Percentiles rank a stretch among this genome's conserved stretches.
phyloP scores from a whole-genome alignment of 2,113 vertebrate species.

The Myrmecophaga tridactyla region DNA sequence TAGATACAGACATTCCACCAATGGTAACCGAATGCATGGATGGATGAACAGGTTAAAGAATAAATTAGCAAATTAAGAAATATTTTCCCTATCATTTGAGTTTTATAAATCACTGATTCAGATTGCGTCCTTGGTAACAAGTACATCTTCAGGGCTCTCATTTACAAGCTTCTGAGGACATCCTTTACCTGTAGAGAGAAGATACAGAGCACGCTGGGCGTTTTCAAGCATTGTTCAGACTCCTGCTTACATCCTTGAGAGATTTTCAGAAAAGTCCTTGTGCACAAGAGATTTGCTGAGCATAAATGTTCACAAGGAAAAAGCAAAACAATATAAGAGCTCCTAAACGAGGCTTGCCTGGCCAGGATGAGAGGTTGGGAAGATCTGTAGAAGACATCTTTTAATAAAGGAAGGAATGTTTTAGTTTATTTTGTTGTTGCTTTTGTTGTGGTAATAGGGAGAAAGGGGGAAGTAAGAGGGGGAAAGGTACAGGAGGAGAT shows the following conservation, averaged over 20 bases:
- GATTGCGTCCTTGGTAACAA: slow-evolving; percentile 61
- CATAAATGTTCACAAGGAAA: slow-evolving; percentile 54
- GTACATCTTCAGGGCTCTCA: slow-evolving; percentile 33
- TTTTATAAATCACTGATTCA: slow-evolving; percentile 63
- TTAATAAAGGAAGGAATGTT: neutral
- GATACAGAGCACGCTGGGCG: slow-evolving; percentile 26
- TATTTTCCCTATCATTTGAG: neutral
- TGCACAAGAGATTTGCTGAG: slow-evolving; percentile 37
- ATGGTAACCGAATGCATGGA: neutral
- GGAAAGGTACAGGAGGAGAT: neutral
- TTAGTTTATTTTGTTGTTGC: neutral
- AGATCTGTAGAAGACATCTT: neutral
- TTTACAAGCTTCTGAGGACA: slow-evolving; percentile 12
- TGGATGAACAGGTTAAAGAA: neutral
- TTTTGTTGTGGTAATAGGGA: neutral
- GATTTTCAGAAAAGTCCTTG: slow-evolving; percentile 69
- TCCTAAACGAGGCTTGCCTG: neutral
- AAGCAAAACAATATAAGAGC: slow-evolving; percentile 44
- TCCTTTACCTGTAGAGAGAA: slow-evolving; percentile 41
- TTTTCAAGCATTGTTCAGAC: slow-evolving; percentile 65
- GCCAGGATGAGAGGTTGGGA: neutral
- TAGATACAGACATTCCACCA: neutral
- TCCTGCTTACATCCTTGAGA: slow-evolving; percentile 67
- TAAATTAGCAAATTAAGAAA: slow-evolving; percentile 2
- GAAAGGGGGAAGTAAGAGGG: neutral